Evolutionary conservation across 1,140 invertebrate species (phyloP), one percentile per base, ranked within the genome.

Genomic region (Diabrotica undecimpunctata): DNA sequence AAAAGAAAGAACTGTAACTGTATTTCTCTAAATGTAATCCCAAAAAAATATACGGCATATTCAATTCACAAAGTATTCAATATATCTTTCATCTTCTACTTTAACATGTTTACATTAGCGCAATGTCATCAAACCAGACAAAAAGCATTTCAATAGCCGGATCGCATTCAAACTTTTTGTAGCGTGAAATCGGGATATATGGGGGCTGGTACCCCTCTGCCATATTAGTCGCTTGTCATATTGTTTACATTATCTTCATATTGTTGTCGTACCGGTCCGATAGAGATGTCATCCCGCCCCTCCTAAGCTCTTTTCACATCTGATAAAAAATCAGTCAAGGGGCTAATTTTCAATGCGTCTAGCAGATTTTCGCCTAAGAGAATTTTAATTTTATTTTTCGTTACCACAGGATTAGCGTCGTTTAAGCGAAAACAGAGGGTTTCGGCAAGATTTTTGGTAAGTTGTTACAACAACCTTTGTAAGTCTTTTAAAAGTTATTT

Each of bases 181-280:
- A 66, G 70, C 74, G 74, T 75, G 70, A 75, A 77, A 77, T 77
- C 72, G 57, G 66, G 58, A 57, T 64, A 62, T 54, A 65, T 67
- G 52, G 66, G 61, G 66, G 69, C 54, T 35, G 37, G 52, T 38
- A 12, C 66, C 65, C 71, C 63, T 54, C 70, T 61, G 66, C 67
- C 69, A 70, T 72, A 77, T 77, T 77, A 77, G 74, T 64, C 68
- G 75, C 75, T 73, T 77, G 75, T 77, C 75, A 75, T 77, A 77
- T 75, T 77, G 75, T 77, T 77, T 77, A 75, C 74, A 76, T 73
- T 76, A 74, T 74, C 75, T 68, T 57, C 66, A 66, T 72, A 71
- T 74, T 76, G 69, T 75, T 68, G 68, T 69, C 70, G 64, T 71
- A 71, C 71, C 70, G 66, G 72, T 69, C 62, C 64, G 71, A 75